Evolutionary conservation across 2,113 vertebrate genomes (phyloP).

Genomic region (Cheilinus undulatus): DNA sequence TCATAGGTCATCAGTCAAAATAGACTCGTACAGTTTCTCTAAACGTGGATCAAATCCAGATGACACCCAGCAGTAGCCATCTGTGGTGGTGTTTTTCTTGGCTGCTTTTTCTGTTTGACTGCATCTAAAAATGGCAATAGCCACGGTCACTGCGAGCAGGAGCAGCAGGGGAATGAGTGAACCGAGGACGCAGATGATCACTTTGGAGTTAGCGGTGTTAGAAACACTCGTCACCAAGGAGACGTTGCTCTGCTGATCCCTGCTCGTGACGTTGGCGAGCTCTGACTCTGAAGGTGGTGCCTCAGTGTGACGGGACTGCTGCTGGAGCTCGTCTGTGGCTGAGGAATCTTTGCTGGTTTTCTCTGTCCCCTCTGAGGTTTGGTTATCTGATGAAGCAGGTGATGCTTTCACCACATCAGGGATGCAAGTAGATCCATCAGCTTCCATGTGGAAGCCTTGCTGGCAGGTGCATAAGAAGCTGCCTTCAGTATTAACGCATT

Average conservation of each 20-base stretch:
- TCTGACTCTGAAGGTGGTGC: not conserved
- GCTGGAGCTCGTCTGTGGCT: conserved; percentile 39
- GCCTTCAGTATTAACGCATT: conserved; percentile 73
- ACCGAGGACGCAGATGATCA: conserved; percentile 75
- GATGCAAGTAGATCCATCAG: conserved; percentile 42
- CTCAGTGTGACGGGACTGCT: conserved; percentile 49
- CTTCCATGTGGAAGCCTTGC: conserved; percentile 34
- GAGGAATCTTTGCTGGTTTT: conserved; percentile 17
- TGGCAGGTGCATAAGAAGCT: conserved; percentile 72
- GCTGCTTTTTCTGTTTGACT: conserved; percentile 68
- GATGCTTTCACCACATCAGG: not conserved
- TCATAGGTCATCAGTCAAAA: conserved; percentile 73
- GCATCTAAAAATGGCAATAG: conserved; percentile 69
- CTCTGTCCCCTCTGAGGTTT: not conserved
- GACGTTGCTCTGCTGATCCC: conserved; percentile 17
- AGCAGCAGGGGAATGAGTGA: conserved; percentile 73
- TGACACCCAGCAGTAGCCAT: conserved; percentile 86
- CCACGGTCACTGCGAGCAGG: conserved; percentile 64
- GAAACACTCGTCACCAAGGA: not conserved
- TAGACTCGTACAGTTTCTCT: conserved; percentile 75
- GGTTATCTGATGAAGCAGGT: not conserved
- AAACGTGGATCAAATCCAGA: conserved; percentile 74
- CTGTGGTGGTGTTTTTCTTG: conserved; percentile 72
- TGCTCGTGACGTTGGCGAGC: conserved; percentile 8
- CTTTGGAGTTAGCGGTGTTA: conserved; percentile 19